A percentile compares a stretch with the other conserved stretches of the same genome.
These are phyloP conservation scores for Zophobas morio DNA, from an alignment of 1,140 invertebrate species.

Conservation along the genomic window DNA sequence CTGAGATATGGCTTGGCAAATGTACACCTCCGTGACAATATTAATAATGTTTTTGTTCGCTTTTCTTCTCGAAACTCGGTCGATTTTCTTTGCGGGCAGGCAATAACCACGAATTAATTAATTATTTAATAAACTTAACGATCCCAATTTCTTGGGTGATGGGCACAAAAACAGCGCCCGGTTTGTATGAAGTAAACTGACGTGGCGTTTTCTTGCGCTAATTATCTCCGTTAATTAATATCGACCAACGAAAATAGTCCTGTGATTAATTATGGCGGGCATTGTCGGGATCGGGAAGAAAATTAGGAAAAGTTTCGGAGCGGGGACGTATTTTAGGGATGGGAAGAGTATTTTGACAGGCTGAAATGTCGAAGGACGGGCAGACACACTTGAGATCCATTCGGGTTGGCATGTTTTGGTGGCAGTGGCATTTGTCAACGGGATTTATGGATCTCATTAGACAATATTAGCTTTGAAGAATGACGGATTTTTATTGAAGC, in stretches of 20 bases:
- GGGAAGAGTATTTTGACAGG: conserved; percentile 33
- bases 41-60: not conserved
- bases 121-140: conserved; percentile 42
- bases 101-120: conserved; percentile 40
- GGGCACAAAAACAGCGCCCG: conserved; percentile 37
- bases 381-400: conserved; percentile 30
- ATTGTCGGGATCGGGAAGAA: conserved; percentile 10
- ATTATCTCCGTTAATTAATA: conserved; percentile 48
- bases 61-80: not conserved
- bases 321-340: not conserved
- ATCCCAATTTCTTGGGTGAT: conserved; percentile 41
- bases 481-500: not conserved
- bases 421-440: conserved; percentile 17
- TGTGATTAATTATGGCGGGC: conserved; percentile 28
- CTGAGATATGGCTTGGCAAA: not conserved
- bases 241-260: conserved; percentile 34
- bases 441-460: conserved; percentile 10
- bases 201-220: conserved; percentile 45
- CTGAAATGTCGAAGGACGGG: conserved; percentile 22
- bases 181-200: conserved; percentile 43
- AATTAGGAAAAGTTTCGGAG: not conserved
- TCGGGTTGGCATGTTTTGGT: not conserved
- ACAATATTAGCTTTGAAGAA: not conserved
- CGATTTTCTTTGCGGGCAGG: not conserved
- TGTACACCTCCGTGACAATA: not conserved